Evolutionary conservation across 2,888 invertebrate species (phyloP).

Genomic region (Rapana venosa): DNA sequence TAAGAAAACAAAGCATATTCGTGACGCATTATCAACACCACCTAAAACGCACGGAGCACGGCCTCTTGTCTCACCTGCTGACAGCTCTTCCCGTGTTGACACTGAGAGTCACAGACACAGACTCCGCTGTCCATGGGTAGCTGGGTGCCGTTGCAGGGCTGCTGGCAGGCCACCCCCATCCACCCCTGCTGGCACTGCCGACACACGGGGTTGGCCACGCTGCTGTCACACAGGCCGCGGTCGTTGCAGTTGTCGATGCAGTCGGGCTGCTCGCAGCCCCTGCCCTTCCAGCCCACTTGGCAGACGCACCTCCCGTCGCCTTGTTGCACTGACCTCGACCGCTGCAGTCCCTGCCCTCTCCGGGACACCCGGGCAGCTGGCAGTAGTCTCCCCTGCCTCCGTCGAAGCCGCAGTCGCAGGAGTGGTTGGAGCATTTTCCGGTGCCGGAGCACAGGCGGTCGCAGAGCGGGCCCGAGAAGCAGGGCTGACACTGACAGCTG

Average conservation of each 20-base stretch:
- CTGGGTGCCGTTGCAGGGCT: constrained; percentile 62
- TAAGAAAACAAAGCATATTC: no score
- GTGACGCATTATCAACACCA: no score
- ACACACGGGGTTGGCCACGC: constrained; percentile 58
- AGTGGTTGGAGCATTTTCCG: constrained; percentile 32
- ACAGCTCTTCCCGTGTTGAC: constrained; percentile 54
- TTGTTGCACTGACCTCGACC: constrained; percentile 61
- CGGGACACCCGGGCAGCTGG: constrained; percentile 65
- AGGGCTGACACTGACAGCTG: constrained; percentile 51
- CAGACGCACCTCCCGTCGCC: constrained; percentile 55
- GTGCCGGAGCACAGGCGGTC: constrained; percentile 56
- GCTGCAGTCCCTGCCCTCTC: constrained; percentile 58
- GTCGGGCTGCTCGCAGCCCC: constrained; percentile 49
- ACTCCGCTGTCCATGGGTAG: constrained; percentile 62
- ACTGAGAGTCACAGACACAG: constrained; percentile 50
- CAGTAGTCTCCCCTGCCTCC: constrained; percentile 64
- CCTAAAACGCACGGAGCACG: no score
- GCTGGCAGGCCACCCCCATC: constrained; percentile 67
- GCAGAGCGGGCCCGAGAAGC: constrained; percentile 55
- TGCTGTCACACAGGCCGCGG: constrained; percentile 57
- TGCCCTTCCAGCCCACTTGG: constrained; percentile 53
- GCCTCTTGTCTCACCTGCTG: constrained; percentile 36
- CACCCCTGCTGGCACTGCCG: constrained; percentile 61
- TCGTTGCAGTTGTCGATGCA: constrained; percentile 63
- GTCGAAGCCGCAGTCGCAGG: constrained; percentile 63